Evolutionary conservation across 2,113 vertebrate species (phyloP), one percentile per base, ranked within the genome.

Genomic region (Lepidothrix coronata): DNA sequence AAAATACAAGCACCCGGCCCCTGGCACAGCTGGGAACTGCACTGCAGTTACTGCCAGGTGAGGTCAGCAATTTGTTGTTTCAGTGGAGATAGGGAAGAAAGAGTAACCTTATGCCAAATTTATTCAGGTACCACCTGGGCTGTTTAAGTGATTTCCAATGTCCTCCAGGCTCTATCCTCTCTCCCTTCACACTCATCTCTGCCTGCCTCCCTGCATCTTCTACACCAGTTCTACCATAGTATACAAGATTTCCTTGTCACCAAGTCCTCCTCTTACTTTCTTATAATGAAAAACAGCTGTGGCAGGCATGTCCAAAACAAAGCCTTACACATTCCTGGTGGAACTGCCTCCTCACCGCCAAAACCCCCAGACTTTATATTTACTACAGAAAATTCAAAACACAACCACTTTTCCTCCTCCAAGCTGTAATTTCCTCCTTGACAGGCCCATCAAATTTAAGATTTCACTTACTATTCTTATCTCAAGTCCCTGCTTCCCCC

Each of bases 241-340:
- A 94, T 48, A 87, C 88, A 85, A 85, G 85, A 65, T 41, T 91
- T 86, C 92, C 93, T 96, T 93, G 96, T 96, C 96, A 97, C 95
- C 95, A 96, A 97, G 95, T 92, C 91, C 88, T 97, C 71, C 54
- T 89, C 62, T 83, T 94, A 84, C 88, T 92, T 44, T 72, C 54
- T 66, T 65, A 18, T 97, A 97, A 98, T 96, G 91, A 73, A 97
- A 94, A 96, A 48, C 97, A 98, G 96, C 96, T 98, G 98, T 95
- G 75, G 83, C 61, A 91, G 66, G 55, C 94, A 93, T 86, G 88
- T 89, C 88, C 91, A 94, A 94, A 97, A 95, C 90, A 96, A 97
- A 97, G 95, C 85, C 85, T 96, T 95, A 93, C 66, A 91, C 96
- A 97, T 94, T 97, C 96, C 94, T 96, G 89, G 89, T 93, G 92